Evolutionary conservation across 2,888 invertebrate genomes (phyloP).

Genomic region (Griposia aprilina): DNA sequence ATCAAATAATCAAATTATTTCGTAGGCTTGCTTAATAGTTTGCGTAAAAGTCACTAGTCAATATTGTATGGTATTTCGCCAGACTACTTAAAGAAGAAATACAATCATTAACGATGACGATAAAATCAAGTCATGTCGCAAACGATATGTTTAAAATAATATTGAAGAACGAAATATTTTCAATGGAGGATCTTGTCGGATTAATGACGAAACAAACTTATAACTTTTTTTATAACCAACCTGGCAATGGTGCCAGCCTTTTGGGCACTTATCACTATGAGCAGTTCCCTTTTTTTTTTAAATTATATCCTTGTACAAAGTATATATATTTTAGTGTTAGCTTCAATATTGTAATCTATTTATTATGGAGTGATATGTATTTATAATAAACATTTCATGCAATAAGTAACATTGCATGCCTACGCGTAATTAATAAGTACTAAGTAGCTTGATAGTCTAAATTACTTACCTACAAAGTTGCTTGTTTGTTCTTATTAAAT

Average conservation of each 20-base stretch:
- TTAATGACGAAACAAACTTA: constrained; percentile 7
- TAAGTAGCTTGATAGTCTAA: not conserved
- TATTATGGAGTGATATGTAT: too few relatives aligned
- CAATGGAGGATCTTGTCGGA: constrained; percentile 2
- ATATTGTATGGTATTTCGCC: constrained; percentile 8
- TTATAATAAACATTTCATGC: too few relatives aligned
- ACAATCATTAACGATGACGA: not conserved
- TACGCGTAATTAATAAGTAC: not conserved
- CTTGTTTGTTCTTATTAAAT: constrained; percentile 1
- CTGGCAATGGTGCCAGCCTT: too few relatives aligned
- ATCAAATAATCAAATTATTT: constrained; percentile 10
- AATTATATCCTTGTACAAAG: too few relatives aligned
- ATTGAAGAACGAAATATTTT: not conserved
- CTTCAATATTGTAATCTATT: too few relatives aligned
- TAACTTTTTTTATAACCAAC: too few relatives aligned
- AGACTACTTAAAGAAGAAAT: not conserved
- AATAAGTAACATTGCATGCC: too few relatives aligned
- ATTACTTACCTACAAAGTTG: not conserved
- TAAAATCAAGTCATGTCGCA: constrained; percentile 2
- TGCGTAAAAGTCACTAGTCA: not conserved
- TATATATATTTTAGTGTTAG: too few relatives aligned
- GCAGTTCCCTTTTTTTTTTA: too few relatives aligned
- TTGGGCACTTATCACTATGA: too few relatives aligned
- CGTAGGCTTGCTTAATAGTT: constrained; percentile 5
- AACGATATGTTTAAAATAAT: constrained; percentile 19